These are phyloP conservation scores for Elegia similella DNA, from an alignment of 2,888 invertebrate genomes.

Conservation along the genomic window DNA sequence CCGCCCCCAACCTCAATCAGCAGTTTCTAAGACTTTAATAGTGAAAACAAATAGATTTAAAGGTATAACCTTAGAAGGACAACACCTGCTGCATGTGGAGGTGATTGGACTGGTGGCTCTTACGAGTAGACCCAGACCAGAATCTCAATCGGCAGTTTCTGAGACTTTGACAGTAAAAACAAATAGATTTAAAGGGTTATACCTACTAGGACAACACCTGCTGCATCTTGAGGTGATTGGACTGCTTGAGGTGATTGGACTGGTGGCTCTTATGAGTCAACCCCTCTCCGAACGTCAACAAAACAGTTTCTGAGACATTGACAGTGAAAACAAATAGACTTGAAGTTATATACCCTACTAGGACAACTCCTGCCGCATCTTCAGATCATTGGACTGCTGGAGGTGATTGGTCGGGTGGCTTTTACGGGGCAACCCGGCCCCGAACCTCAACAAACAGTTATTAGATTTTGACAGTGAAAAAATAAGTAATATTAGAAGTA, in stretches of 20 bases:
- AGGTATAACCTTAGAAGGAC: slow-evolving; percentile 76
- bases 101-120: slow-evolving; percentile 86
- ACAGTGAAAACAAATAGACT: background rate
- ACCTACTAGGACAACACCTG: slow-evolving; percentile 92
- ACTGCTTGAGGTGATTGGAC: slow-evolving; percentile 44
- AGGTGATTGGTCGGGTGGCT: slow-evolving; percentile 87
- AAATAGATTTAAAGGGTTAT: background rate
- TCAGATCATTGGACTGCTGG: no score
- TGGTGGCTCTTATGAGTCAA: slow-evolving; percentile 76
- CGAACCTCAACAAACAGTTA: background rate
- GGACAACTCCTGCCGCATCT: slow-evolving; percentile 90
- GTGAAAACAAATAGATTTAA: background rate
- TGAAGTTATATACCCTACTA: slow-evolving; percentile 54
- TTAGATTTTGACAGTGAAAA: slow-evolving; percentile 2
- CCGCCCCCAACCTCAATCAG: slow-evolving; percentile 3
- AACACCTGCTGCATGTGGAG: slow-evolving; percentile 91
- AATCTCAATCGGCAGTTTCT: background rate
- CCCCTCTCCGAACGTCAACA: slow-evolving; percentile 11
- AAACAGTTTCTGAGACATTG: slow-evolving; percentile 1
- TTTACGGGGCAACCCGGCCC: slow-evolving; percentile 30
- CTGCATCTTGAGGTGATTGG: slow-evolving; percentile 88
- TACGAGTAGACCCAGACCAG: slow-evolving; percentile 24
- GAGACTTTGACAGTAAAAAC: slow-evolving; percentile 1
- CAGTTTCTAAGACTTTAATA: slow-evolving; percentile 2
- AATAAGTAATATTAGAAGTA: background rate